A percentile compares a stretch with the other conserved stretches of the same genome.
These are phyloP conservation scores for Epinotia demarniana DNA, from an alignment of 2,888 invertebrate genomes.

Conservation along the genomic window DNA sequence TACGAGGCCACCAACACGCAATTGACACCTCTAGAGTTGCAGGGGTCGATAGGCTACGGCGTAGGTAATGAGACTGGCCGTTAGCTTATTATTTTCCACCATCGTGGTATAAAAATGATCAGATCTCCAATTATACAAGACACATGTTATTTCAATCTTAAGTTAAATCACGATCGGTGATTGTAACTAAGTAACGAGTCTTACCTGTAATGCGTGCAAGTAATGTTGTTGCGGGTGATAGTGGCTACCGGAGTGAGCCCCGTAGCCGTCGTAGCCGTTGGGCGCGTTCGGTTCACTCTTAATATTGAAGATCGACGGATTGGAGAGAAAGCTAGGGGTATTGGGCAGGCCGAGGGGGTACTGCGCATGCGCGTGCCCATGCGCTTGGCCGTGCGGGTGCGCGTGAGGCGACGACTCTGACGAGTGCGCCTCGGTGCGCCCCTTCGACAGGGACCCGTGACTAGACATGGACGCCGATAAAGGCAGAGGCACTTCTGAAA, in stretches of 20 bases:
- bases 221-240: conserved; percentile 83
- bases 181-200: background rate
- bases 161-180: background rate
- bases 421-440: conserved; percentile 63
- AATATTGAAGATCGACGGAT: conserved; percentile 76
- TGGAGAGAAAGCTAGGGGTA: conserved; percentile 67
- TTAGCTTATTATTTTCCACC: background rate
- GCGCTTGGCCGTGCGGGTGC: conserved; percentile 69
- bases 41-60: too few relatives aligned
- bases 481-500: conserved; percentile 77
- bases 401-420: conserved; percentile 71
- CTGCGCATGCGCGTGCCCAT: conserved; percentile 58
- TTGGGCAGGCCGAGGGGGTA: conserved; percentile 59
- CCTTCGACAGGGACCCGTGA: conserved; percentile 48
- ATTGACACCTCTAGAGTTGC: too few relatives aligned
- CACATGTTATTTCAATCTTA: too few relatives aligned
- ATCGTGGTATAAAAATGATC: background rate
- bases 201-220: conserved; percentile 81
- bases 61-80: too few relatives aligned
- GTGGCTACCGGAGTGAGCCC: conserved; percentile 62
- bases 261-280: conserved; percentile 65
- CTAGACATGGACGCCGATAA: conserved; percentile 63
- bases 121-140: background rate
- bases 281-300: conserved; percentile 76
- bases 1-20: too few relatives aligned